A percentile compares a stretch with the other conserved stretches of the same genome.
Conservation (phyloP, 2,888 invertebrate species). For the Oligia latruncula region DNA sequence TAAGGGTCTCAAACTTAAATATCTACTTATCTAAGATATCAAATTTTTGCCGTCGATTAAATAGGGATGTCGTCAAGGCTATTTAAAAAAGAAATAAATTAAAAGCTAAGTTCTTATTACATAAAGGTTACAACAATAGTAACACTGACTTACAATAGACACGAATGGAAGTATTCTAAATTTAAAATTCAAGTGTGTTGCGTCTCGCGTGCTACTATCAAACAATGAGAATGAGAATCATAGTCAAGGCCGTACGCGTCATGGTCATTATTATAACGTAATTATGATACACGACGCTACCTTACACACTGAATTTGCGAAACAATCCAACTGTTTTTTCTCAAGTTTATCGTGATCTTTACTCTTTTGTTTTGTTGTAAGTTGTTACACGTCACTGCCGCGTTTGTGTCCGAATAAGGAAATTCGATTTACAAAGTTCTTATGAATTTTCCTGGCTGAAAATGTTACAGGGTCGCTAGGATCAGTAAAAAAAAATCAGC, state of each 20-base stretch:
- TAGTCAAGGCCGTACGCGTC: slow-evolving; percentile 85
- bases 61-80: background rate
- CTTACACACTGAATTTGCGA: slow-evolving; percentile 67
- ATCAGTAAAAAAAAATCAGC: background rate
- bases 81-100: slow-evolving; percentile 15
- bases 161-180: slow-evolving; percentile 71
- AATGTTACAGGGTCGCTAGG: background rate
- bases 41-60: background rate
- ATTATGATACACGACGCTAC: slow-evolving; percentile 77
- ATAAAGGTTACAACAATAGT: slow-evolving; percentile 65
- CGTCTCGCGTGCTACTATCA: slow-evolving; percentile 73
- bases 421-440: background rate
- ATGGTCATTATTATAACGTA: slow-evolving; percentile 84
- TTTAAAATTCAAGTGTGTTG: slow-evolving; percentile 76
- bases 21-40: background rate
- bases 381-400: slow-evolving; percentile 22
- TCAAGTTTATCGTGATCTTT: slow-evolving; percentile 55
- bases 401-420: background rate
- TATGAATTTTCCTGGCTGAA: background rate
- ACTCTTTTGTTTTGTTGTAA: slow-evolving; percentile 35
- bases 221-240: slow-evolving; percentile 83
- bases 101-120: slow-evolving; percentile 36
- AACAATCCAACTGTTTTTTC: slow-evolving; percentile 65
- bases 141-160: slow-evolving; percentile 60
- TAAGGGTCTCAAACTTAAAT: slow-evolving; percentile 2